Evolutionary conservation across 2,797 vertebrate genomes (phyloP).

Genomic region (Echiichthys vipera): DNA sequence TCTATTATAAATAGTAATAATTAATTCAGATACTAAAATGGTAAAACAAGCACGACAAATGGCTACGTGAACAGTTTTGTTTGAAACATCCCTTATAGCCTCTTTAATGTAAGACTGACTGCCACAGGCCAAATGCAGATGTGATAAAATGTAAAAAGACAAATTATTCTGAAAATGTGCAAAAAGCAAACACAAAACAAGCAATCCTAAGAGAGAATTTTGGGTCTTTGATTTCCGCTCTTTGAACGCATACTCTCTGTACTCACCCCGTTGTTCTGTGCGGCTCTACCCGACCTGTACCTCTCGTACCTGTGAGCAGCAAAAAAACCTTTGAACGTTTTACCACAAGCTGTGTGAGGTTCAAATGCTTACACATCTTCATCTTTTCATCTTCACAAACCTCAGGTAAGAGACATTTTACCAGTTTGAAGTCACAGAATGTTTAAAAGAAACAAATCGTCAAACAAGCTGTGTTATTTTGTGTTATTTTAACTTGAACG

Average conservation of each 20-base stretch:
- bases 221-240: constrained; percentile 17
- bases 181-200: constrained; percentile 11
- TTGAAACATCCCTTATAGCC: constrained; percentile 7
- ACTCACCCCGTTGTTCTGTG: constrained; percentile 95
- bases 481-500: not conserved
- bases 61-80: not conserved
- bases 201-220: not conserved
- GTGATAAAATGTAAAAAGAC: not conserved
- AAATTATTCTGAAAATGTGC: constrained; percentile 6
- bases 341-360: constrained; percentile 16
- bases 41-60: constrained; percentile 7
- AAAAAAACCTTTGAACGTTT: constrained; percentile 40
- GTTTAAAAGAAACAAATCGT: constrained; percentile 16
- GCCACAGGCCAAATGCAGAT: constrained; percentile 2
- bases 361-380: constrained; percentile 30
- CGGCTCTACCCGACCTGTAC: constrained; percentile 89
- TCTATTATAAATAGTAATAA: not conserved
- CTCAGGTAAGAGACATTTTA: constrained; percentile 34
- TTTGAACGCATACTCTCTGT: constrained; percentile 15
- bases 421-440: constrained; percentile 4
- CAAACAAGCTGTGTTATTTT: not conserved
- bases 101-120: not conserved
- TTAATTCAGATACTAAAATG: constrained; percentile 3
- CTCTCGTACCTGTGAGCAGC: constrained; percentile 90
- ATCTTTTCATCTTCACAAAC: constrained; percentile 35